Conservation (phyloP, 2,113 vertebrate species). For the Caracal caracal region DNA sequence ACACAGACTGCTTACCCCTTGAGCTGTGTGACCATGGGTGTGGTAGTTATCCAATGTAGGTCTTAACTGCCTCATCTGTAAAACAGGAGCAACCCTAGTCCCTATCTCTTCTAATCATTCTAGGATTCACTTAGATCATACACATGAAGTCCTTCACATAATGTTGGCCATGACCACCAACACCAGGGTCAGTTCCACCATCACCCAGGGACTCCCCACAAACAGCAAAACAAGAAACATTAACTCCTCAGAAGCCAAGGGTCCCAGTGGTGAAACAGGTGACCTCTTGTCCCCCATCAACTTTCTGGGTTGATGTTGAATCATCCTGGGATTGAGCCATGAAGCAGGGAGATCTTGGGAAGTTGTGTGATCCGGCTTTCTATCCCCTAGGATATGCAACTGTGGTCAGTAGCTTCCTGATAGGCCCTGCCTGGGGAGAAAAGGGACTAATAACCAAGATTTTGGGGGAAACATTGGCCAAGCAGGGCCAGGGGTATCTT, state of each 20-base stretch:
- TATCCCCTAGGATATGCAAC: too few relatives aligned
- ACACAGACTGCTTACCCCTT: neutral
- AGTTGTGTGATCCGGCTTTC: too few relatives aligned
- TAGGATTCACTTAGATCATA: neutral
- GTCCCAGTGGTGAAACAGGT: neutral
- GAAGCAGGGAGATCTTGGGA: neutral
- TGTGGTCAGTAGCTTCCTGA: neutral
- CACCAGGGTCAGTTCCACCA: rapidly evolving
- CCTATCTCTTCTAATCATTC: neutral
- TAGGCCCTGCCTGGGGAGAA: neutral
- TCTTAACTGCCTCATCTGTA: neutral
- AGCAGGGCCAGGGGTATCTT: too few relatives aligned
- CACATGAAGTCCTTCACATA: neutral
- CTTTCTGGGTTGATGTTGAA: neutral
- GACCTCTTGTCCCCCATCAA: neutral
- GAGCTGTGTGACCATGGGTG: neutral
- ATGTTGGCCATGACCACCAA: neutral
- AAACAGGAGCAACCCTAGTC: neutral
- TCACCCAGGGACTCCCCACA: neutral
- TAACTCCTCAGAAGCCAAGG: neutral
- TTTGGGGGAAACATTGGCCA: neutral
- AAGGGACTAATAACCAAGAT: neutral
- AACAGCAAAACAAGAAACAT: neutral
- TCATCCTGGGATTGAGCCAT: neutral
- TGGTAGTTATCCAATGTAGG: neutral